phyloP scores from a whole-genome alignment of 2,113 vertebrate species.

The Ceyx margarethae region DNA sequence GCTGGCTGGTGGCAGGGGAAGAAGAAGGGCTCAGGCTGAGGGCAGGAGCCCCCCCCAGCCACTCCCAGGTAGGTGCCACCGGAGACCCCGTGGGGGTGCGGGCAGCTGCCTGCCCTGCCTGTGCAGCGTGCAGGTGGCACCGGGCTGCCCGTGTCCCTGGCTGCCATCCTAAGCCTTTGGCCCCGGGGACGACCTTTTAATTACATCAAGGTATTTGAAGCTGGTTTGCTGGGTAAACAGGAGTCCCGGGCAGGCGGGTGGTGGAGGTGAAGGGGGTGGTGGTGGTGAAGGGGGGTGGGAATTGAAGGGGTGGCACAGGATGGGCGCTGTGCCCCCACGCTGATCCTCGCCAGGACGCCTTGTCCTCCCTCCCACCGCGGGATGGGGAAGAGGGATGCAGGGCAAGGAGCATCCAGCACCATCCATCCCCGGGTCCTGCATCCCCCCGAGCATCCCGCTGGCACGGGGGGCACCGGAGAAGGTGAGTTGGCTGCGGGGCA shows the following conservation, averaged over 20 bases:
- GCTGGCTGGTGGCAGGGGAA: rapidly evolving
- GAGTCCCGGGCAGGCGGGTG: neutral
- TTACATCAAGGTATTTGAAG: slow-evolving; percentile 43
- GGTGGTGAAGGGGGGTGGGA: too few relatives aligned
- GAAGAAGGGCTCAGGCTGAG: neutral
- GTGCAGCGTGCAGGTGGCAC: neutral
- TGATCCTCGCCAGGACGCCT: neutral
- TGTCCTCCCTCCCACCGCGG: neutral
- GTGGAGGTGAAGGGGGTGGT: neutral
- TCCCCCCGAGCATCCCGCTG: neutral
- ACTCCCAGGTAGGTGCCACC: neutral
- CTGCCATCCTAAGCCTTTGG: slow-evolving; percentile 34
- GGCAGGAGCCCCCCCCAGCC: neutral
- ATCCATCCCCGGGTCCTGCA: rapidly evolving
- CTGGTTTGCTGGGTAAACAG: neutral
- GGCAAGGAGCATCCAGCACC: neutral
- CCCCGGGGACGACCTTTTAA: slow-evolving; percentile 34
- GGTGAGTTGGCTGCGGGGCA: neutral
- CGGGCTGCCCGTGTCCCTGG: slow-evolving; percentile 27
- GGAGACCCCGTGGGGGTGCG: neutral
- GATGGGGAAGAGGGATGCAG: neutral
- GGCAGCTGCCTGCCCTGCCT: neutral
- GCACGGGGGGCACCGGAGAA: neutral
- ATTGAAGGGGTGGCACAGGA: neutral
- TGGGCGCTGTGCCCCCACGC: neutral